Evolutionary conservation across 2,113 vertebrate genomes (phyloP), one percentile per base, ranked within the genome.

Genomic region (Isichthys henryi): DNA sequence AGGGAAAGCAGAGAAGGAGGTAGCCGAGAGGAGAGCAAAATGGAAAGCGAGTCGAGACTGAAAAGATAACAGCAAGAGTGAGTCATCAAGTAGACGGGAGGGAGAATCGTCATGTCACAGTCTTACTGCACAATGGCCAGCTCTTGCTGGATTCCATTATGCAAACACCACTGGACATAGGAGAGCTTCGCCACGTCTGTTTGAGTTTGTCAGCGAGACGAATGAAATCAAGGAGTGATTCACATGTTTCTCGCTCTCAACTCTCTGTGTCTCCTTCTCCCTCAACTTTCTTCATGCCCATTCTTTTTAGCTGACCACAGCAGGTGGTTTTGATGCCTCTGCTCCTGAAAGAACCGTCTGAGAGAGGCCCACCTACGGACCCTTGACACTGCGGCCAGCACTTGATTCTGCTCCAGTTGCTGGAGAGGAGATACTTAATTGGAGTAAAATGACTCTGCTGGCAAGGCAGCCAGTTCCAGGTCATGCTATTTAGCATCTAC

Each of bases 261-360:
- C 48, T 77, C 49, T 19, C 58, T 84, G 46, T n/a, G 3, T 13
- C 23, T 88, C 39, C 87, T 10, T 85, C 50, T 46, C 6, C 53
- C 70, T 62, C n/a, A 5, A n/a, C 31, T 45, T 86, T 21, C 19
- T 45, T 45, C 50, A n/a, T 31, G 17, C 49, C 53, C 90, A 1
- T 17, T 88, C 50, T 74, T n/a, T 70, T 23, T 39, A 46, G 80
- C 56, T 8, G 56, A 89, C 31, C 56, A 66, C 27, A 49, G 52
- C 58, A 74, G 50, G 88, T 88, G 43, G 23, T 48, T 80, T 89
- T 53, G 56, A 89, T 48, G 82, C 17, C 45, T 48, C 31, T n/a
- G 45, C 19, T 84, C 88, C 56, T 89, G 88, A 88, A 90, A 83
- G 88, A 88, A 86, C 88, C 82, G 56, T 43, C 45, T n/a, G 43